Conservation (phyloP, 2,113 vertebrate species). For the Pitta sordida region DNA sequence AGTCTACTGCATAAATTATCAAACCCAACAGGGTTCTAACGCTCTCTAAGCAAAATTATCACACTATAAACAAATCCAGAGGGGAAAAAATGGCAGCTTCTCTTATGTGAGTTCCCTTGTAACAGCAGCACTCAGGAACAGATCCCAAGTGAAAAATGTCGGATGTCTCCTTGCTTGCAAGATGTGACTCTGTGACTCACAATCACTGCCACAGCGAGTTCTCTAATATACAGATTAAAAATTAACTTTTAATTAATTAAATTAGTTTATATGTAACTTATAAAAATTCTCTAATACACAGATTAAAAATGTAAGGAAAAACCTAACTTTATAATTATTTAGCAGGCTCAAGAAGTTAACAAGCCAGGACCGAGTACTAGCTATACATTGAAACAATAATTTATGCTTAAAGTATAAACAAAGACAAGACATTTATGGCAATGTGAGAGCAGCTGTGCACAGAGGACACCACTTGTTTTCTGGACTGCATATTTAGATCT, state of each 20-base stretch:
- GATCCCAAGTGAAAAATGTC: background rate
- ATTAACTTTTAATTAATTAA: too few species aligned
- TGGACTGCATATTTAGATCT: background rate
- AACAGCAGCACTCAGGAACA: background rate
- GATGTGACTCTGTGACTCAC: accelerated
- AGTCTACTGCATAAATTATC: background rate
- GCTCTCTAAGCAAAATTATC: background rate
- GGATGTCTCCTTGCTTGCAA: background rate
- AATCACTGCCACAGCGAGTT: background rate
- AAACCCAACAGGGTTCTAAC: background rate
- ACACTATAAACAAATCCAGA: background rate
- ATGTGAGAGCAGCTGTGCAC: conserved; percentile 42
- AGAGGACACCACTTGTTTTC: conserved; percentile 48
- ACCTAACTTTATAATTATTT: background rate
- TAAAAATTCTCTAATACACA: too few species aligned
- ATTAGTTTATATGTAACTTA: too few species aligned
- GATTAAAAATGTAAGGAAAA: background rate
- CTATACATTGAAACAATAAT: background rate
- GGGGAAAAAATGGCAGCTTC: background rate
- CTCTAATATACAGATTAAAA: background rate
- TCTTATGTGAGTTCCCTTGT: background rate
- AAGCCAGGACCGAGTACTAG: background rate
- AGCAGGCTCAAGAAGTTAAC: conserved; percentile 54
- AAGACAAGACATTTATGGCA: background rate
- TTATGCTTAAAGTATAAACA: conserved; percentile 15